Evolutionary conservation across 1,140 invertebrate genomes (phyloP), one percentile per base, ranked within the genome.

Genomic region (Bombyx mandarina): DNA sequence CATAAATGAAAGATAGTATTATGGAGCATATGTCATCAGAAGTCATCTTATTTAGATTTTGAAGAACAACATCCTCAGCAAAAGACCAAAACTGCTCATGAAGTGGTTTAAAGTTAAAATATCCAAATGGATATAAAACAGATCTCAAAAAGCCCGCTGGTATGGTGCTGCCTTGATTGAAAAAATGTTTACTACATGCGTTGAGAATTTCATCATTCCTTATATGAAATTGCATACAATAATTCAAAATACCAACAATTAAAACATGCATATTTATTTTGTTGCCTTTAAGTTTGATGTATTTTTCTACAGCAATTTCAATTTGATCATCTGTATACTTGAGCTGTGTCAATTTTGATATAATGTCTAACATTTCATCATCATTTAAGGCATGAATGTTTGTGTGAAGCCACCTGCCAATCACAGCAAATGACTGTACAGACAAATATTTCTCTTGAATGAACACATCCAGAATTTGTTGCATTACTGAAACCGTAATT

Each of bases 1-100:
- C 68, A 79, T 93, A 94, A 47, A 92, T 86, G 71, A 91, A 93
- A 6, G 91, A 89, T 7, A 94, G 77, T 44, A 94, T 72, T 52
- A 94, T 88, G 60, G 92, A 90, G 26, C 92, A 67, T 6, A 91
- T 68, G 65, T 93, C 89, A 59, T 89, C 88, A n/a, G 89, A 72
- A 51, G 80, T 82, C 45, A 94, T 90, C 65, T 91, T 89, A 12
- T 87, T 67, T 78, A 93, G 92, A 60, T 91, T 91, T 50, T 88
- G 75, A 52, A 88, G 69, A 3, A 94, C 66, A n/a, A 86, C 68
- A 45, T 81, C 68, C 73, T 94, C 92, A 10, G 91, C 74, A 18
- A 67, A 66, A 51, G 80, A 73, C 90, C 93, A 94, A 88, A 94
- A 94, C 45, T 89, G 66, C 0, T 58, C 50, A 66, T 90, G 88